Percentiles rank a stretch among this genome's conserved stretches.
Evolutionary conservation across 2,113 vertebrate species (phyloP).

Genomic region (Zootoca vivipara): DNA sequence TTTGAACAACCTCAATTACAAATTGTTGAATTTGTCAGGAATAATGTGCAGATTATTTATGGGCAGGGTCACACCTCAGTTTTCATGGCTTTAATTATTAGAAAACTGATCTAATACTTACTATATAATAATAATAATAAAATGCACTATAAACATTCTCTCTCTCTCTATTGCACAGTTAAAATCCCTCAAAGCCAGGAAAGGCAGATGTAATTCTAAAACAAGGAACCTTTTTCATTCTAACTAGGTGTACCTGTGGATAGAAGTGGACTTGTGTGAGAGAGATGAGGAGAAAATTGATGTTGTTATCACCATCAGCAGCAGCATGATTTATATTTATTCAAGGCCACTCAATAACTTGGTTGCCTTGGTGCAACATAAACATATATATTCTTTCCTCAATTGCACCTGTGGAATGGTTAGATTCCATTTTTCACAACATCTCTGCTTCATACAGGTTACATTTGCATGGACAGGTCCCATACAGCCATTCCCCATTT

Average conservation of each 20-base stretch:
- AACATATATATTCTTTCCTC: constrained; percentile 20
- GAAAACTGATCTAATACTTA: neutral
- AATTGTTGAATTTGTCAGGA: neutral
- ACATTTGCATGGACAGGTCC: constrained; percentile 4
- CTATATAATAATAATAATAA: constrained; percentile 2
- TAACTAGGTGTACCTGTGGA: accelerated
- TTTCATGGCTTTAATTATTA: constrained; percentile 35
- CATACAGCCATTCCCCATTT: neutral
- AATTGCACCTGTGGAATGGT: neutral
- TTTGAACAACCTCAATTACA: neutral
- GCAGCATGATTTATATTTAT: too few relatives aligned
- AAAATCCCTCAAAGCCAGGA: constrained; percentile 45
- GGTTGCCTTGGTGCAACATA: too few relatives aligned
- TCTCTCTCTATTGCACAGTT: constrained; percentile 36
- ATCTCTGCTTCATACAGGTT: constrained; percentile 21
- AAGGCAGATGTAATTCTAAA: constrained; percentile 19
- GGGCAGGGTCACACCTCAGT: neutral
- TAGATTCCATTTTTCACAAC: constrained; percentile 46
- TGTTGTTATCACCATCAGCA: too few relatives aligned
- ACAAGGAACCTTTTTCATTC: constrained; percentile 12
- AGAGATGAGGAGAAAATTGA: too few relatives aligned
- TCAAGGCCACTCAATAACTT: too few relatives aligned
- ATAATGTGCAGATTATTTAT: neutral
- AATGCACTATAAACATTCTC: constrained; percentile 44
- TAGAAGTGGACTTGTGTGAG: too few relatives aligned